Conservation (phyloP, 2,888 invertebrate species). For the Drosophila mayaguana region DNA sequence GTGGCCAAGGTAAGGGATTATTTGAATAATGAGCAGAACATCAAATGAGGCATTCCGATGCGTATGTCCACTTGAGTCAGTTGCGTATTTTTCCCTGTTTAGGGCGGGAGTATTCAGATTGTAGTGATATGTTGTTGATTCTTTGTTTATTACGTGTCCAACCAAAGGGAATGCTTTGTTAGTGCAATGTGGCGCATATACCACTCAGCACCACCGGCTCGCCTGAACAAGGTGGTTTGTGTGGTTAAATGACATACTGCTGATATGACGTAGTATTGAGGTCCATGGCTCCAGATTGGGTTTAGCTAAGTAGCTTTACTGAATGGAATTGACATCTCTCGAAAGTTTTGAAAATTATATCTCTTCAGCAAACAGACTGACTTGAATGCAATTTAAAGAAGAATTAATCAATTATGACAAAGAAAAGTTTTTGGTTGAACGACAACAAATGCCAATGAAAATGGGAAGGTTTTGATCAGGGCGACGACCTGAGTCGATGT, state of each 20-base stretch:
- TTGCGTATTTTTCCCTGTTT: neutral
- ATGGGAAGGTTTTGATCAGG: no score
- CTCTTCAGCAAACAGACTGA: neutral
- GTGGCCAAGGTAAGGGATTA: neutral
- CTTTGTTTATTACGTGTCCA: neutral
- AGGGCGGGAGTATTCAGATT: no score
- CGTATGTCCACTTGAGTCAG: neutral
- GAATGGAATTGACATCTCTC: neutral
- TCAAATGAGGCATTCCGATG: neutral
- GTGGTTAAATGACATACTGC: no score
- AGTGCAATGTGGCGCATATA: neutral
- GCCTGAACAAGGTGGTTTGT: no score
- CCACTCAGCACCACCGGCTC: no score
- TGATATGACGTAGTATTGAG: no score
- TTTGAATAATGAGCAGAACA: neutral
- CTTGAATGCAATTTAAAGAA: neutral
- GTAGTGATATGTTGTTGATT: neutral
- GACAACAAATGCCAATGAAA: no score
- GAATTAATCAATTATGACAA: neutral
- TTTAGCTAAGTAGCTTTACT: neutral
- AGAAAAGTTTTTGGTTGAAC: neutral
- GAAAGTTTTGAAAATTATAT: neutral
- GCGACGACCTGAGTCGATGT: no score
- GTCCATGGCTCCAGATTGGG: neutral
- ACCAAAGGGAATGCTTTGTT: neutral